Evolutionary conservation across 2,797 vertebrate genomes (phyloP).

Genomic region (Lemur catta): DNA sequence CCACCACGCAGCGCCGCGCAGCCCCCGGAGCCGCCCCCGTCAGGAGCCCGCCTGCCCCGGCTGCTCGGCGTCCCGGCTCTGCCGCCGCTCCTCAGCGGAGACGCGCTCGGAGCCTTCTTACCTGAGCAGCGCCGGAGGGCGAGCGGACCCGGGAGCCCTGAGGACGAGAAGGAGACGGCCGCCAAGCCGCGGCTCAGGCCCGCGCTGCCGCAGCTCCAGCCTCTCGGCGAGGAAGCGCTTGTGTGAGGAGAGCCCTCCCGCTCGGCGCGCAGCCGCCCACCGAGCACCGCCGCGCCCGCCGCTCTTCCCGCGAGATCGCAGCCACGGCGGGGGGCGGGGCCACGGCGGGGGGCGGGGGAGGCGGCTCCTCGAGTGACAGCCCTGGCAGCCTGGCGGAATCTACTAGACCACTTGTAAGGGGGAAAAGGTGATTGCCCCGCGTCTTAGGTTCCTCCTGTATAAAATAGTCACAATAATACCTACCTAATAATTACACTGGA

Average conservation of each 20-base stretch:
- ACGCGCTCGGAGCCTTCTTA: slow-evolving; percentile 25
- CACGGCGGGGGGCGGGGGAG: not conserved
- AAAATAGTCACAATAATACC: too few relatives aligned
- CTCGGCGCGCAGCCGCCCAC: slow-evolving; percentile 54
- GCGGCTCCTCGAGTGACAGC: slow-evolving; percentile 17
- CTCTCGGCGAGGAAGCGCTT: slow-evolving; percentile 47
- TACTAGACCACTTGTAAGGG: too few relatives aligned
- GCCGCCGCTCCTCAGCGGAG: not conserved
- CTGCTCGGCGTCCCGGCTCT: not conserved
- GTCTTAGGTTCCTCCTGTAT: too few relatives aligned
- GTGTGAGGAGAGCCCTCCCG: slow-evolving; percentile 41
- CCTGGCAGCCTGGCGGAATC: not conserved
- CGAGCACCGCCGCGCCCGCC: slow-evolving; percentile 52
- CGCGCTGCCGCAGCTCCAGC: slow-evolving; percentile 59
- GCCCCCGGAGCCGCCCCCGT: slow-evolving; percentile 54
- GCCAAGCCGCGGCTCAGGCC: slow-evolving; percentile 57
- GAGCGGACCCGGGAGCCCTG: slow-evolving; percentile 2
- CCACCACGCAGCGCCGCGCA: slow-evolving; percentile 32
- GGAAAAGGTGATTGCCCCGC: too few relatives aligned
- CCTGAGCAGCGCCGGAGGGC: slow-evolving; percentile 57
- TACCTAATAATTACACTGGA: too few relatives aligned
- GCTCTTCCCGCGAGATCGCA: slow-evolving; percentile 80
- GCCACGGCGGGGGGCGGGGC: slow-evolving; percentile 41
- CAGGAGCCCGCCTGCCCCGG: slow-evolving; percentile 10
- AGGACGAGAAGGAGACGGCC: not conserved